These are phyloP conservation scores for Sakesphorus luctuosus DNA, from an alignment of 2,113 vertebrate genomes.

Conservation along the genomic window DNA sequence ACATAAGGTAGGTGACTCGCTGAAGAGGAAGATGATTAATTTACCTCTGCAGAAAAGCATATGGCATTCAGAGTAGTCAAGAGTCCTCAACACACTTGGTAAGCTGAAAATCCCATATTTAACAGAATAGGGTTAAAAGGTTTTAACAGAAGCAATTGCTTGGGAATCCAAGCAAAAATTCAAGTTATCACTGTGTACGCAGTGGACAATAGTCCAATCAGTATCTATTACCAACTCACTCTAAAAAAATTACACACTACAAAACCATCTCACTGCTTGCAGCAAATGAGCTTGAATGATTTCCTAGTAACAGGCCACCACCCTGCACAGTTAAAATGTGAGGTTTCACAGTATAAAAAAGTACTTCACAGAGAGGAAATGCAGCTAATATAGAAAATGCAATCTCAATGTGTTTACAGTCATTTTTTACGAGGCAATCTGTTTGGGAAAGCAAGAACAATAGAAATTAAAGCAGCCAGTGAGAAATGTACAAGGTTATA, in stretches of 20 bases:
- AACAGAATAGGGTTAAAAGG: background rate
- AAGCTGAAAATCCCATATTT: constrained; percentile 28
- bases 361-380: constrained; percentile 45
- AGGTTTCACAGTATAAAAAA: constrained; percentile 67
- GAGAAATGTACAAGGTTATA: constrained; percentile 47
- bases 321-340: constrained; percentile 54
- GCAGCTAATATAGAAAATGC: constrained; percentile 41
- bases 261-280: constrained; percentile 57
- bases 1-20: background rate
- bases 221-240: constrained; percentile 34
- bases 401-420: constrained; percentile 31
- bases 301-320: constrained; percentile 45
- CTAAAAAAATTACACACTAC: constrained; percentile 43
- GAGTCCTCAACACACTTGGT: background rate
- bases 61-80: background rate
- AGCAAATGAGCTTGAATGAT: constrained; percentile 46
- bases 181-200: constrained; percentile 49
- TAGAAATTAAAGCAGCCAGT: constrained; percentile 52
- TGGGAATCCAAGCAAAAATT: constrained; percentile 63
- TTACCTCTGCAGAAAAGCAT: constrained; percentile 5
- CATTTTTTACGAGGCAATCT: constrained; percentile 27
- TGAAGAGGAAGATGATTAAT: background rate
- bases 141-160: constrained; percentile 27
- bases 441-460: constrained; percentile 39
- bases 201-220: constrained; percentile 10